Base-by-base conservation (phyloP, 2,888 invertebrate genomes). In the Morinoia aosen region DNA sequence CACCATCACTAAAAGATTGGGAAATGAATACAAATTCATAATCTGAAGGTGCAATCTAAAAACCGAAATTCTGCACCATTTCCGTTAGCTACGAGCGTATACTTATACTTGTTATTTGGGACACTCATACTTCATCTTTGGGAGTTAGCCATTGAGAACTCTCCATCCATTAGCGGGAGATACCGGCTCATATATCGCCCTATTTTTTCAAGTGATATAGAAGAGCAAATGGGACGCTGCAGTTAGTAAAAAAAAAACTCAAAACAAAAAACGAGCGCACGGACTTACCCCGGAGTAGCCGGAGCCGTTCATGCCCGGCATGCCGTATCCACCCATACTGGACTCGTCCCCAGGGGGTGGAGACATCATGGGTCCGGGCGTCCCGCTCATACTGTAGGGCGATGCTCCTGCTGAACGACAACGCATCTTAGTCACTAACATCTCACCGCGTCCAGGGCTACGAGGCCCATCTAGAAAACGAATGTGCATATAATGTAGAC, bases 331-430 rank as follows among this genome's bases (percentile, higher is more conserved):
- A 61, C 95, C 95, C 95, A 95, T 95, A 95, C 95, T 95, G 97
- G 98, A 98, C 97, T 99, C 99, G 98, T 99, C 99, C 56, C 96
- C 97, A 56, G 97, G 97, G 97, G 99, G 99, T 97, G 99, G 99
- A 96, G 99, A 99, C 99, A 99, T 99, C 98, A 99, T 98, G 96
- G 99, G 99, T 97, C 99, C 99, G 96, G 99, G 98, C 96, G 99
- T 98, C 97, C 99, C 97, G 98, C 98, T 98, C 98, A 98, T 98
- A 97, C 98, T 98, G 98, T 98, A 98, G 97, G 98, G 98, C 97
- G 98, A 98, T 97, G 98, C 98, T 97, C 98, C 98, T 98, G 98
- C 94, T 61, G 95, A 88, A 93, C 88, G 76, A 90, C 90, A 90
- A 90, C 90, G 19, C 33, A 90, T 90, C 48, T 90, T 48, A 90